Conservation (phyloP, 2,113 vertebrate genomes). For the Malurus melanocephalus region DNA sequence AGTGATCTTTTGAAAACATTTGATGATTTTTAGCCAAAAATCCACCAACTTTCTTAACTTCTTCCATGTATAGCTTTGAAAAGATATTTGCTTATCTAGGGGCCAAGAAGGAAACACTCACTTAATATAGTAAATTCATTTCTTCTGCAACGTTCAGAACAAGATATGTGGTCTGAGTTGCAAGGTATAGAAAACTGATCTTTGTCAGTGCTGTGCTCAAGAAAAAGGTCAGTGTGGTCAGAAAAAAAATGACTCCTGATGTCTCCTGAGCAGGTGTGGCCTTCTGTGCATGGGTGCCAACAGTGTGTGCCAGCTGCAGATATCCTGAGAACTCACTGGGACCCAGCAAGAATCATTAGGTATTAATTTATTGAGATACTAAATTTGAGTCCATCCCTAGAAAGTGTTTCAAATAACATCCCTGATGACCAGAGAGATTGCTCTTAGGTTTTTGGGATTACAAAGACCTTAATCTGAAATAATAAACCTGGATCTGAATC, state of each 20-base stretch:
- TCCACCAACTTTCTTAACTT: background rate
- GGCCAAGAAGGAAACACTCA: background rate
- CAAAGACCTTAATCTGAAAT: background rate
- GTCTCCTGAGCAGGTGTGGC: background rate
- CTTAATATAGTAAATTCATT: background rate
- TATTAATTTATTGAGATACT: background rate
- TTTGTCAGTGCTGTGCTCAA: background rate
- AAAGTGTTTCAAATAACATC: background rate
- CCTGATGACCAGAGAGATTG: background rate
- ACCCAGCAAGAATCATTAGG: background rate
- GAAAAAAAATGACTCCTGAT: background rate
- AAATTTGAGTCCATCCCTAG: background rate
- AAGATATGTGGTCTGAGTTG: background rate
- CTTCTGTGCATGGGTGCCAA: rapidly evolving
- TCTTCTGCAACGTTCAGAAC: background rate
- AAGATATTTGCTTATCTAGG: background rate
- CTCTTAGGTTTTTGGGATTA: background rate
- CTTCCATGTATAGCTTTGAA: background rate
- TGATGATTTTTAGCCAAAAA: background rate
- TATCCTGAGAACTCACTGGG: background rate
- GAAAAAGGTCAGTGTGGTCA: background rate
- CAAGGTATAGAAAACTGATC: background rate
- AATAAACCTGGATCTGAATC: background rate
- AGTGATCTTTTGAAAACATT: background rate
- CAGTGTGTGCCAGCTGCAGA: background rate